A percentile compares a stretch with the other conserved stretches of the same genome.
These are phyloP conservation scores for Nymphicus hollandicus DNA, from an alignment of 2,113 vertebrate genomes.

Conservation along the genomic window DNA sequence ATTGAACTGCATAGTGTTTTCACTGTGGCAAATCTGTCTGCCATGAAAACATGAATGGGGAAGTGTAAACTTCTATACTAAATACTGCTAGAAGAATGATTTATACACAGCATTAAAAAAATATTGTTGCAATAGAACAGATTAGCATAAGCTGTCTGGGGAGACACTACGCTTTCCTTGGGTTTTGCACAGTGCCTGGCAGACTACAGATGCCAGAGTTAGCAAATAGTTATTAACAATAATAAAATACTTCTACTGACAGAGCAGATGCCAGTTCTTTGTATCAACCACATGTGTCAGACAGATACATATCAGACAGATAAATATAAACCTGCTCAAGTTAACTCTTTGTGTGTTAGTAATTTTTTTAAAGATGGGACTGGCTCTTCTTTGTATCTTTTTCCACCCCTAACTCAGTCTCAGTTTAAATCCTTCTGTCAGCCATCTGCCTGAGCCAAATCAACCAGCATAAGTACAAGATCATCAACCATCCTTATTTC, in stretches of 20 bases:
- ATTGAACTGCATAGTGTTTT: not conserved
- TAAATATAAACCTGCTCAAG: slow-evolving; percentile 4
- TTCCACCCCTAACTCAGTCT: not conserved
- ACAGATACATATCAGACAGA: not conserved
- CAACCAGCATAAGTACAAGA: not conserved
- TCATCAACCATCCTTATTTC: not conserved
- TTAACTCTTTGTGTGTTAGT: not conserved
- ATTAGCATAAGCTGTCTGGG: not conserved
- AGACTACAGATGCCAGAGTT: slow-evolving; percentile 4
- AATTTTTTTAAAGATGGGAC: not conserved
- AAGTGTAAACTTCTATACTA: not conserved
- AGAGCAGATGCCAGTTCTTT: not conserved
- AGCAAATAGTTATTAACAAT: slow-evolving; percentile 13
- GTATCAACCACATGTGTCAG: not conserved
- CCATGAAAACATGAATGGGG: not conserved
- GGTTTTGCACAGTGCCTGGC: not conserved
- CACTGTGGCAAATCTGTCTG: not conserved
- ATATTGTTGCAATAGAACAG: not conserved
- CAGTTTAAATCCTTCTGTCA: not conserved
- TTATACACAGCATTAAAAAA: not conserved
- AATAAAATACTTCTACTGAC: not conserved
- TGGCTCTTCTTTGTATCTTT: not conserved
- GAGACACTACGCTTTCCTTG: not conserved
- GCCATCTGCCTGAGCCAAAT: not conserved
- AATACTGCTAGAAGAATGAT: not conserved